phyloP scores from a whole-genome alignment of 1,140 invertebrate genomes.

The Drosophila guanche region DNA sequence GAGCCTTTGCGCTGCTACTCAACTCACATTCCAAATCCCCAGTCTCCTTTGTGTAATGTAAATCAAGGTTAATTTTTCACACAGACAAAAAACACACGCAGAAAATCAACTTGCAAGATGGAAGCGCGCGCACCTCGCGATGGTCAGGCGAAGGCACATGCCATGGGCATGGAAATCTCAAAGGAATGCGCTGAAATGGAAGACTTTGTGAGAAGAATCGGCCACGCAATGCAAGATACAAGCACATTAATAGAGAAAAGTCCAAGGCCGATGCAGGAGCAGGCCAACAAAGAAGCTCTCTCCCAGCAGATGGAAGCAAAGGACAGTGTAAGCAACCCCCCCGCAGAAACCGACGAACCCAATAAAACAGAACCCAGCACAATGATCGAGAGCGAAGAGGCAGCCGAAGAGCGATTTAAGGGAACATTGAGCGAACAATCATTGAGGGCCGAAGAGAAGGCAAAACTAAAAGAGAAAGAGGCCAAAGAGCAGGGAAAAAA shows the following conservation, averaged over 20 bases:
- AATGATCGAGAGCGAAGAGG: not conserved
- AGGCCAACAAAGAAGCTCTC: no score
- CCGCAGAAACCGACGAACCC: no score
- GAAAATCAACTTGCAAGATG: slow-evolving; percentile 19
- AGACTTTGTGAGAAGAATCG: no score
- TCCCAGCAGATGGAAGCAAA: no score
- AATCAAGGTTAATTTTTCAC: slow-evolving; percentile 11
- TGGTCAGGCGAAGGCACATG: not conserved
- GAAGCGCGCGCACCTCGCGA: slow-evolving; percentile 2
- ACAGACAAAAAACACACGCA: not conserved
- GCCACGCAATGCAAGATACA: no score
- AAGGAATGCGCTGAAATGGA: not conserved
- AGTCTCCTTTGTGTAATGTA: slow-evolving; percentile 20
- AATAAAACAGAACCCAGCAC: no score
- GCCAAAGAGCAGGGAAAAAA: not conserved
- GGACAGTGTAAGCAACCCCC: no score
- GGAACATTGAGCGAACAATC: no score
- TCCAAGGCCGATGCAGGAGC: no score
- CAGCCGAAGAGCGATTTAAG: no score
- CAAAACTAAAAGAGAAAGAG: not conserved
- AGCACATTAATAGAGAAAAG: no score
- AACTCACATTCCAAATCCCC: not conserved
- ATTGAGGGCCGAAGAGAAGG: not conserved
- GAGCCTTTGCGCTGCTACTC: slow-evolving; percentile 30
- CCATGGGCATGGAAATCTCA: slow-evolving; percentile 4